Conservation (phyloP, 2,113 vertebrate species). For the Rousettus leschenaultii region DNA sequence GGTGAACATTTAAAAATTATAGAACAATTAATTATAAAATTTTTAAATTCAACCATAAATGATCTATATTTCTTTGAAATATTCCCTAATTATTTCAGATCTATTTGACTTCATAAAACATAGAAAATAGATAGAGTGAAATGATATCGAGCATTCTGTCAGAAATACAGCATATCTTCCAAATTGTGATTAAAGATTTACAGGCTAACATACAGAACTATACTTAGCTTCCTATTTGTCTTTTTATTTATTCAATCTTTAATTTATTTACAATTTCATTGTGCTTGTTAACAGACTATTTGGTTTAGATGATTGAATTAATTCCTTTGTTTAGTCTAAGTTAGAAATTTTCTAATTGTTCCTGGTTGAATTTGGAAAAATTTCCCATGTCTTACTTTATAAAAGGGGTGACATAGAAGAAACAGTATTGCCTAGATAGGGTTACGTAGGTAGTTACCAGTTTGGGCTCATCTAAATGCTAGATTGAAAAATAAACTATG, state of each 20-base stretch:
- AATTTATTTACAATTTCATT: not conserved
- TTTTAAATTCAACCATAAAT: not conserved
- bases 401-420: not conserved
- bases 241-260: not conserved
- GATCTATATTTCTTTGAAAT: not conserved
- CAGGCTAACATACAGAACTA: not conserved
- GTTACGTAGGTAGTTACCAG: not conserved
- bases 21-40: not conserved
- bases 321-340: not conserved
- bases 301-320: not conserved
- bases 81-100: not conserved
- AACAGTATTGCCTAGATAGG: not conserved
- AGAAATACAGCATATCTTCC: not conserved
- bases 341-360: not conserved
- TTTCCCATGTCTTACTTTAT: not conserved
- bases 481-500: not conserved
- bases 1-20: not conserved
- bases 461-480: not conserved
- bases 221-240: not conserved
- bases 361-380: not conserved
- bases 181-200: not conserved
- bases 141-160: not conserved
- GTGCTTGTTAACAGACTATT: slow-evolving; percentile 1
- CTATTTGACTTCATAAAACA: not conserved
- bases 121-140: not conserved